Percentiles rank a stretch among this genome's conserved stretches.
Conservation (phyloP, 92 coral and sea anemone species). For the Porites divaricata region DNA sequence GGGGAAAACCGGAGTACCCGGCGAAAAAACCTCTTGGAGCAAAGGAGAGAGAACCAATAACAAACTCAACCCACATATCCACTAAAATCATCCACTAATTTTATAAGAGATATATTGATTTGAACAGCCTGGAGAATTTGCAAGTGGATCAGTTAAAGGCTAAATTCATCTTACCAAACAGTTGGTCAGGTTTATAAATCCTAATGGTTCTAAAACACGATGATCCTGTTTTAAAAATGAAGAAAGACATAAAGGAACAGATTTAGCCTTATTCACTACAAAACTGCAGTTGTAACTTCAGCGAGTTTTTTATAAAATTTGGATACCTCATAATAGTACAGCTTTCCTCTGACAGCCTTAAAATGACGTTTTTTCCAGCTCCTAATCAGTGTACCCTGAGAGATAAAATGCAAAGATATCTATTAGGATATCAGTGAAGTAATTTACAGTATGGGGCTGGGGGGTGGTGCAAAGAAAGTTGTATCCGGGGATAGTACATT, state of each 20-base stretch:
- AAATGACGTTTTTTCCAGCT: conserved; percentile 93
- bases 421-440: no score
- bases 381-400: conserved; percentile 75
- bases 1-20: no score
- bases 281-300: no score
- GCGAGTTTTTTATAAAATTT: neutral
- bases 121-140: neutral
- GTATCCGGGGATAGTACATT: no score
- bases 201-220: conserved; percentile 68
- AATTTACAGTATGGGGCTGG: no score
- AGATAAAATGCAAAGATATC: neutral
- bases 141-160: neutral
- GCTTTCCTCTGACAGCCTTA: conserved; percentile 78
- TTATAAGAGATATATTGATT: no score
- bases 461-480: no score
- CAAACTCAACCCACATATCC: no score
- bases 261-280: neutral
- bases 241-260: neutral
- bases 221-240: conserved; percentile 72
- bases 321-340: conserved; percentile 81
- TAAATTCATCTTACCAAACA: conserved; percentile 11
- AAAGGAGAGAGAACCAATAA: no score
- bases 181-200: conserved; percentile 67
- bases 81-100: no score
- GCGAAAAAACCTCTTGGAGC: no score